Evolutionary conservation across 2,113 vertebrate species (phyloP).

Genomic region (Okapia johnstoni): DNA sequence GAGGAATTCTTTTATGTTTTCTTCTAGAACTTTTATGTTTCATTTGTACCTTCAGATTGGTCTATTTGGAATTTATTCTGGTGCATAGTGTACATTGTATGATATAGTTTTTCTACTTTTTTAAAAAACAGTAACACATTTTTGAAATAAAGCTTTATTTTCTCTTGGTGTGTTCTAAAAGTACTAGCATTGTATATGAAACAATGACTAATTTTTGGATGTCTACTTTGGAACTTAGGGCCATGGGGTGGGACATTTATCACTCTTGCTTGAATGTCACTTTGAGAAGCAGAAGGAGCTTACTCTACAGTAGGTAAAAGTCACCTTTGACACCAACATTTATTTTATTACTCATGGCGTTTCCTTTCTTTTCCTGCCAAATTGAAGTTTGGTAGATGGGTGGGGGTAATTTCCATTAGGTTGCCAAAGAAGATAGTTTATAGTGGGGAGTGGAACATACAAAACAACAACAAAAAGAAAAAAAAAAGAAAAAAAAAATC

Average conservation of each 20-base stretch:
- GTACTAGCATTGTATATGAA: not conserved
- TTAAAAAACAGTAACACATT: not conserved
- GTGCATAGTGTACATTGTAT: not conserved
- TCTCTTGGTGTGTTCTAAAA: not conserved
- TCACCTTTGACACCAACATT: not conserved
- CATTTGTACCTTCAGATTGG: not conserved
- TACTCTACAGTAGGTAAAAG: not conserved
- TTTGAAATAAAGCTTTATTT: not conserved
- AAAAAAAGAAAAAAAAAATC: too few species aligned
- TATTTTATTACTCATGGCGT: not conserved
- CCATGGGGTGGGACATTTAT: not conserved
- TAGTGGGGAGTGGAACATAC: not conserved
- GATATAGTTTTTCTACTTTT: not conserved
- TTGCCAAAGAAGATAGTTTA: not conserved
- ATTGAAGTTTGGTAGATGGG: not conserved
- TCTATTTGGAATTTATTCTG: not conserved
- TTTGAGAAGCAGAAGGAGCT: not conserved
- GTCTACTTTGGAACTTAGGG: not conserved
- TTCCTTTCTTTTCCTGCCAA: not conserved
- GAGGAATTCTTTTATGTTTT: not conserved
- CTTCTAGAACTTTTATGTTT: not conserved
- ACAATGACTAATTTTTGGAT: not conserved
- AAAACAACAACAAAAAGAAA: not conserved
- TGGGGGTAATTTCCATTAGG: not conserved
- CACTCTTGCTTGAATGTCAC: not conserved